phyloP scores from a whole-genome alignment of 2,888 invertebrate genomes.

The Drosophila sordidula region DNA sequence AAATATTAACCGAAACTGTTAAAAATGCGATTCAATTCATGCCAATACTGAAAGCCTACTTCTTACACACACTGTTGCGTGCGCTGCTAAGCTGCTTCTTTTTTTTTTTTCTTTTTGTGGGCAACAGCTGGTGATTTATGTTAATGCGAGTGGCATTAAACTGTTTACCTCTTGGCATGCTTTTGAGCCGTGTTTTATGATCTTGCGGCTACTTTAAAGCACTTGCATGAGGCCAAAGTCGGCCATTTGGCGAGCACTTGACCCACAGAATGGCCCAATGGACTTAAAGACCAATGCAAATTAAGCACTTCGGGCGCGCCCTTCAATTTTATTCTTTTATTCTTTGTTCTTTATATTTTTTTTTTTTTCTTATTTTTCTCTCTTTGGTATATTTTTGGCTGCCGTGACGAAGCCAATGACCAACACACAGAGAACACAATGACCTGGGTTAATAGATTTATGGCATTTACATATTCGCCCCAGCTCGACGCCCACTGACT shows the following conservation, averaged over 20 bases:
- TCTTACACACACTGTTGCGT: background rate
- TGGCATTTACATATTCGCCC: constrained; percentile 61
- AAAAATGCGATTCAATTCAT: background rate
- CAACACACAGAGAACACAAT: constrained; percentile 30
- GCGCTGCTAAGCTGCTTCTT: constrained; percentile 5
- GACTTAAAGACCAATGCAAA: constrained; percentile 36
- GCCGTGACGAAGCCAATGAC: constrained; percentile 49
- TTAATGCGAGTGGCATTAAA: constrained; percentile 18
- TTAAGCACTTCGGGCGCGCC: constrained; percentile 36
- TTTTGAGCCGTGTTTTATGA: constrained; percentile 13
- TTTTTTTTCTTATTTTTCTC: constrained; percentile 2
- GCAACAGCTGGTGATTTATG: constrained; percentile 19
- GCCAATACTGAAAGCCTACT: no score
- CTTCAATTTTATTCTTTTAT: constrained; percentile 35
- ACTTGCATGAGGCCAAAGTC: constrained; percentile 6
- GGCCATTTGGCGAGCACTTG: constrained; percentile 36
- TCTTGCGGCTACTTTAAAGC: constrained; percentile 11
- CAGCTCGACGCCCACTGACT: constrained; percentile 15
- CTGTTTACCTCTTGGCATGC: constrained; percentile 1
- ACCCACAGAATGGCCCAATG: constrained; percentile 19
- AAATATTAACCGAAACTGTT: background rate
- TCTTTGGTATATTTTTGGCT: constrained; percentile 12
- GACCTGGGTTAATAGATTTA: constrained; percentile 61
- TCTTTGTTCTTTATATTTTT: background rate
- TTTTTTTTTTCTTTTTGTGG: background rate